Percentiles rank a stretch among this genome's conserved stretches.
These are phyloP conservation scores for Atta cephalotes DNA, from an alignment of 1,140 invertebrate genomes.

Conservation along the genomic window DNA sequence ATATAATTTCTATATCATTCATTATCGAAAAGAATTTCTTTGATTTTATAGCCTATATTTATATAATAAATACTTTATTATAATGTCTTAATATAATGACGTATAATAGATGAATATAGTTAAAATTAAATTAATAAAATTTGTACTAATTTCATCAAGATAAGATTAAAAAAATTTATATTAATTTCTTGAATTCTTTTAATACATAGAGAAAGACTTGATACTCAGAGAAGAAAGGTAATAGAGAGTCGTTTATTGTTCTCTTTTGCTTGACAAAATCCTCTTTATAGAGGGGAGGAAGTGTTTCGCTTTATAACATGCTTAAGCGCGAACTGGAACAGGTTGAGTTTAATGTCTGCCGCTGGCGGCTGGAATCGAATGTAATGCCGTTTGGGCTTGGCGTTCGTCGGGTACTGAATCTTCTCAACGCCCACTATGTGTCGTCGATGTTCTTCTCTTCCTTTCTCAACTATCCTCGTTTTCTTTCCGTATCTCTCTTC, in stretches of 20 bases:
- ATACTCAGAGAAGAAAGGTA: background rate
- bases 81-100: background rate
- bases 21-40: background rate
- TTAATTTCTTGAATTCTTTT: background rate
- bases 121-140: background rate
- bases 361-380: slow-evolving; percentile 73
- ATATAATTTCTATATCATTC: slow-evolving; percentile 1
- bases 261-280: slow-evolving; percentile 15
- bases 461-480: slow-evolving; percentile 1
- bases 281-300: slow-evolving; percentile 33
- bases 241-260: slow-evolving; percentile 41
- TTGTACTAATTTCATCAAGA: background rate
- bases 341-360: slow-evolving; percentile 75
- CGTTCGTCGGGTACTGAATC: slow-evolving; percentile 75
- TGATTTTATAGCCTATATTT: background rate
- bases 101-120: too few species aligned
- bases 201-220: background rate
- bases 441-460: slow-evolving; percentile 66
- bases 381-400: slow-evolving; percentile 77
- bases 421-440: slow-evolving; percentile 77
- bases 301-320: slow-evolving; percentile 65
- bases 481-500: background rate
- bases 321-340: slow-evolving; percentile 70
- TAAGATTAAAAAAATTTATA: background rate
- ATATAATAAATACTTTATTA: background rate